Conservation (phyloP, 2,797 vertebrate species). For the Semotilus atromaculatus region DNA sequence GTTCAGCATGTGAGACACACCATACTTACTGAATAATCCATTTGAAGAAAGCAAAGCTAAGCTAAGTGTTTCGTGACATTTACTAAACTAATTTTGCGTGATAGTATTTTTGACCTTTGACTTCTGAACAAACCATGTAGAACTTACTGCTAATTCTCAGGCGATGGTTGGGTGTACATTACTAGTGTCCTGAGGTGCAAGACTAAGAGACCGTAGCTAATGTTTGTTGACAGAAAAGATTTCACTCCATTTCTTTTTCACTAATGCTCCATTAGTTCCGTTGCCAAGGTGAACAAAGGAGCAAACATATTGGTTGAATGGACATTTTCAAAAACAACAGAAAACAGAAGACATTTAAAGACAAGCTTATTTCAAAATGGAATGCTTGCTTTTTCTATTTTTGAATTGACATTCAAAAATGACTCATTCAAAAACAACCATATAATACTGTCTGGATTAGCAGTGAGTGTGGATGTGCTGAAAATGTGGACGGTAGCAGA, state of each 20-base stretch:
- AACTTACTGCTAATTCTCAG: constrained; percentile 33
- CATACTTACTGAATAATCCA: constrained; percentile 5
- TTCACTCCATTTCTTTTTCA: constrained; percentile 31
- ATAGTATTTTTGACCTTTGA: constrained; percentile 24
- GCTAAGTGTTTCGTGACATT: constrained; percentile 24
- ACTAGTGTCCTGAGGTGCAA: constrained; percentile 24
- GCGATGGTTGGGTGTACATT: constrained; percentile 8
- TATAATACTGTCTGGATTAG: constrained; percentile 55
- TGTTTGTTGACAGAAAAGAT: constrained; percentile 42
- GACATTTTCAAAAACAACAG: constrained; percentile 39
- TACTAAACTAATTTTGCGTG: constrained; percentile 15
- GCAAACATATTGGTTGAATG: constrained; percentile 36
- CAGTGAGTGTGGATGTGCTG: constrained; percentile 45
- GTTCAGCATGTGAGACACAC: background rate
- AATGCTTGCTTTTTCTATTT: background rate
- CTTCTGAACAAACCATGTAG: constrained; percentile 23
- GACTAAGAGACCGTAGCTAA: constrained; percentile 24
- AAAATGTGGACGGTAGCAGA: constrained; percentile 45
- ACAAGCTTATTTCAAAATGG: constrained; percentile 32
- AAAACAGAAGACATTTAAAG: background rate
- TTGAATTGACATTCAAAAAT: constrained; percentile 1
- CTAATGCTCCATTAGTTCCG: constrained; percentile 34
- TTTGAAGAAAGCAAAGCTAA: background rate
- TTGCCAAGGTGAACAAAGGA: constrained; percentile 21
- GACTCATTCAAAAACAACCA: constrained; percentile 9